Conservation (phyloP, 2,797 vertebrate species). For the Eupleurogrammus muticus region DNA sequence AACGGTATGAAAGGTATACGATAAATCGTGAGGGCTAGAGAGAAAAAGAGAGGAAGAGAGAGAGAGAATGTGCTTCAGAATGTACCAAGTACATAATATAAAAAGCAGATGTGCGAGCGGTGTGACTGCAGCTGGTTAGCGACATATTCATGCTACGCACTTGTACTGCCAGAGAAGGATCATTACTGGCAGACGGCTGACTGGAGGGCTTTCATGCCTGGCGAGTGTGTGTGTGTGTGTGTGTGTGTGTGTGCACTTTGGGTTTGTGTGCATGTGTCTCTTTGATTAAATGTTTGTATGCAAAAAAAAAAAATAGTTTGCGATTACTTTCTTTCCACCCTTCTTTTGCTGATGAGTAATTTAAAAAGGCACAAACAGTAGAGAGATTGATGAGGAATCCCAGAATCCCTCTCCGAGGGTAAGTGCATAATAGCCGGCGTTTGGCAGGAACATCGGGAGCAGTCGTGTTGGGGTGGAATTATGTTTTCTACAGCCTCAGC, state of each 20-base stretch:
- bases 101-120: slow-evolving; percentile 84
- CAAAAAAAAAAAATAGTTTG: slow-evolving; percentile 24
- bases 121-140: slow-evolving; percentile 83
- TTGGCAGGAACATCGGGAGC: slow-evolving; percentile 72
- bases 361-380: slow-evolving; percentile 55
- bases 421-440: slow-evolving; percentile 71
- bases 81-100: slow-evolving; percentile 85
- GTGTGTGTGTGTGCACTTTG: slow-evolving; percentile 18
- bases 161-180: slow-evolving; percentile 73
- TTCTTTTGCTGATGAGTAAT: slow-evolving; percentile 59
- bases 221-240: slow-evolving; percentile 31
- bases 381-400: slow-evolving; percentile 50
- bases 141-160: slow-evolving; percentile 76
- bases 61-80: slow-evolving; percentile 71
- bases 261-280: slow-evolving; percentile 35
- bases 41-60: slow-evolving; percentile 29
- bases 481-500: slow-evolving; percentile 64
- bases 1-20: slow-evolving; percentile 63
- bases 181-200: slow-evolving; percentile 79
- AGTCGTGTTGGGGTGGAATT: slow-evolving; percentile 69
- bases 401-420: slow-evolving; percentile 50
- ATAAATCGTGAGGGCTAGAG: slow-evolving; percentile 56
- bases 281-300: slow-evolving; percentile 50
- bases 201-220: slow-evolving; percentile 67
- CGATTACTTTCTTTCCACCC: slow-evolving; percentile 40